Conservation (phyloP, 2,113 vertebrate genomes). For the Onychostoma macrolepis region DNA sequence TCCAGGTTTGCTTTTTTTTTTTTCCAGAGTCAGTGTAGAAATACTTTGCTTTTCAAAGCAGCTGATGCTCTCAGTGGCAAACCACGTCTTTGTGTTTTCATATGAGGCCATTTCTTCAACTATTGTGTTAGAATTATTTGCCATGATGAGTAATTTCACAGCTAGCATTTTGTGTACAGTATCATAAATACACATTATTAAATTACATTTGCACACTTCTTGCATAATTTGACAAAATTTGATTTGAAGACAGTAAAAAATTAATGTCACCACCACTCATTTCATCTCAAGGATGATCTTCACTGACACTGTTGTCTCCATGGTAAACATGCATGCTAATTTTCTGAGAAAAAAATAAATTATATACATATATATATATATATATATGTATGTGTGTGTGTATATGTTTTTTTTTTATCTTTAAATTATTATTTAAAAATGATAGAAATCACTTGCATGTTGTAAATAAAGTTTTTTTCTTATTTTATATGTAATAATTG, state of each 20-base stretch:
- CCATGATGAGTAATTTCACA: neutral
- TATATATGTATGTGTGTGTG: too few species aligned
- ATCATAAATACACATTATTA: neutral
- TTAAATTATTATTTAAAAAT: too few species aligned
- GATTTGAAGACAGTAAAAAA: neutral
- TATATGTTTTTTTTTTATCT: too few species aligned
- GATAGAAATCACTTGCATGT: too few species aligned
- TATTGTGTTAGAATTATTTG: neutral
- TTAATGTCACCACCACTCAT: neutral
- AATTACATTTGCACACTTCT: neutral
- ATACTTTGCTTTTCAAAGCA: neutral
- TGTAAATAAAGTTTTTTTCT: too few species aligned
- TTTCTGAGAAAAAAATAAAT: neutral
- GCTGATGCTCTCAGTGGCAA: neutral
- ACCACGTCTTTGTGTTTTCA: neutral
- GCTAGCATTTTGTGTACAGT: neutral
- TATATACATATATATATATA: too few species aligned
- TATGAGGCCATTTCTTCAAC: neutral
- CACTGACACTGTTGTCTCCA: neutral
- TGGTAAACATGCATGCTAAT: neutral
- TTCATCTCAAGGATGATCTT: neutral
- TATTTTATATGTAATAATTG: too few species aligned
- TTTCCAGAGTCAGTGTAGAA: neutral
- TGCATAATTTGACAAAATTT: neutral
- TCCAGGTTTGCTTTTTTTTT: neutral